Evolutionary conservation across 2,888 invertebrate species (phyloP), one percentile per base, ranked within the genome.

Genomic region (Leucophora obtusa): DNA sequence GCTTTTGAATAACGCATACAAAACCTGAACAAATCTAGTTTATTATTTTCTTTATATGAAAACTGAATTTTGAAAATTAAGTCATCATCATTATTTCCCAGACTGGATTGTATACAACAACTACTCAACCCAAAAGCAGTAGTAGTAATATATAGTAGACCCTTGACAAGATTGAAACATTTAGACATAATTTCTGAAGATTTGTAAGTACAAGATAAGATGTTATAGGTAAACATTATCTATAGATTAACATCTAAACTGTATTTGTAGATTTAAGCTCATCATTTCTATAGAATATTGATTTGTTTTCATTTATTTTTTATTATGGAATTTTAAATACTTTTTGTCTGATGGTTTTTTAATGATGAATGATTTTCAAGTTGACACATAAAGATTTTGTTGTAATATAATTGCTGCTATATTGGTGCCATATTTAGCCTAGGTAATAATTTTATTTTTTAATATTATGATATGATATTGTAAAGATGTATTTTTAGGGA

Each of bases 361-460:
- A 79, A 74, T 79, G 74, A 79, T 79, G 54, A 66, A 74, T 60
- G 69, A 59, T 70, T 50, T 18, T 66, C 53, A 56, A 51, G 70
- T 74, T 79, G 70, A 79, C 74, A 77, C 28, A 59, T 65, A 17
- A 60, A 59, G 54, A 62, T 74, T 33, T 28, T 60, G 66, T 47
- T 47, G 58, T 21, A 33, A 51, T 51, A n/a, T 17, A 18, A 50
- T 18, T 66, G 33, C 21, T 21, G n/a, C n/a, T n/a, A n/a, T n/a
- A n/a, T 7, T 56, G 63, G 21, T 66, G 66, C 8, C 51, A 65
- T 69, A n/a, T 9, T 33, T 53, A 38, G 17, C 35, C 65, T 53
- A 65, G 10, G 11, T 62, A 4, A 10, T 9, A n/a, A 43, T 53
- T 65, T 35, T 35, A 17, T 43, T 15, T 11, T n/a, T 10, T 54